Conservation (phyloP, 2,113 vertebrate species). For the Nestor notabilis region DNA sequence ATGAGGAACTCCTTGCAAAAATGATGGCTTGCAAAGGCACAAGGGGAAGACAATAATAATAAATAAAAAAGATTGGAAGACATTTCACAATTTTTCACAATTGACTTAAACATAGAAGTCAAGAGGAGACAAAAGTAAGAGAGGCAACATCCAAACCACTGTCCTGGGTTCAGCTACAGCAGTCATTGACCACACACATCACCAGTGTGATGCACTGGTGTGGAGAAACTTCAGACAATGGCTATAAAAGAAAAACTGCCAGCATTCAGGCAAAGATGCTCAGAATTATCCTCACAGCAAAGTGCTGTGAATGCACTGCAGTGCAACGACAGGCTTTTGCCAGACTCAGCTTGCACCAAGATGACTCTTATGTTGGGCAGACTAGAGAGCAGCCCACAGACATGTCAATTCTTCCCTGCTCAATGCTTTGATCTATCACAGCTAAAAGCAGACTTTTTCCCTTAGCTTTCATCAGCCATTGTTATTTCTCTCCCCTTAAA, state of each 20-base stretch:
- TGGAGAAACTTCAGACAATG: neutral
- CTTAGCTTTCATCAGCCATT: neutral
- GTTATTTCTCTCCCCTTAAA: neutral
- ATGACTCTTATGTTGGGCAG: neutral
- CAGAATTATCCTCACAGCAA: neutral
- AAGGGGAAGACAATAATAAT: neutral
- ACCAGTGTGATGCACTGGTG: neutral
- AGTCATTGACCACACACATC: too few species aligned
- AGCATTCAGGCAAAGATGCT: neutral
- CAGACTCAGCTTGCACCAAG: neutral
- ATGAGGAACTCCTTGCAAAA: neutral
- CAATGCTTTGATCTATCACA: neutral
- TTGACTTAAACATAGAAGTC: neutral
- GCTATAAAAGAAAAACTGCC: neutral
- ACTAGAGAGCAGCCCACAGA: neutral
- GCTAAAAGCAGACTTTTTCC: neutral
- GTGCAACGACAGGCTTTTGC: neutral
- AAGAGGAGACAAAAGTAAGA: neutral
- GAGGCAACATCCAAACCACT: neutral
- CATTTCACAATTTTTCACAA: neutral
- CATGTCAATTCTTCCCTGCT: neutral
- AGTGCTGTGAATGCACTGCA: neutral
- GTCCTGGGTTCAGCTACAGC: too few species aligned
- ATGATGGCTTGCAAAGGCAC: neutral
- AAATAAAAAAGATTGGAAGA: neutral